A percentile compares a stretch with the other conserved stretches of the same genome.
phyloP scores from a whole-genome alignment of 2,113 vertebrate genomes.

The Crocuta crocuta region DNA sequence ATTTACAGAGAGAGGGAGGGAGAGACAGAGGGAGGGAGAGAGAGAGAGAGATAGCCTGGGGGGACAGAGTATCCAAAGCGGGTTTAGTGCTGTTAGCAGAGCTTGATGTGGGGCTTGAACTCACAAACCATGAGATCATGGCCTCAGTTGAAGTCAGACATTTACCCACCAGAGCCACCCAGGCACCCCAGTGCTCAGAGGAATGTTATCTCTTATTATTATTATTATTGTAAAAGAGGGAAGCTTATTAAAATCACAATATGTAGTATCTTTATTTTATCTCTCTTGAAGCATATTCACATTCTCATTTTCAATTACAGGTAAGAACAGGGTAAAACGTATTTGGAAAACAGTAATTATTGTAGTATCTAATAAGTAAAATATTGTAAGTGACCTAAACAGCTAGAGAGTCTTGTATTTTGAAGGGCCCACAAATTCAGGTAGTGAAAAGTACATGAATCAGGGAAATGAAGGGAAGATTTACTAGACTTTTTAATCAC shows the following conservation, averaged over 20 bases:
- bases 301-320: slow-evolving; percentile 25
- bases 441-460: not conserved
- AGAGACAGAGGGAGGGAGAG: no score
- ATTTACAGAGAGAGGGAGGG: no score
- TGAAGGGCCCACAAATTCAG: not conserved
- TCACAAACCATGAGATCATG: no score
- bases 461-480: not conserved
- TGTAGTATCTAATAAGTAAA: not conserved
- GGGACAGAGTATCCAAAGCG: no score
- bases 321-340: not conserved
- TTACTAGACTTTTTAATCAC: not conserved
- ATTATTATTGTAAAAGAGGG: not conserved
- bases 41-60: no score
- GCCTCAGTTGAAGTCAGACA: no score
- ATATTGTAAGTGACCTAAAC: not conserved
- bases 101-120: no score
- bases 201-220: not conserved
- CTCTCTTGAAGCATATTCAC: not conserved
- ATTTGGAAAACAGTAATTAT: slow-evolving; percentile 9
- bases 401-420: not conserved
- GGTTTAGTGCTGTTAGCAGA: no score
- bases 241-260: not conserved
- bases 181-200: not conserved
- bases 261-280: not conserved
- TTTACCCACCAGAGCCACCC: no score